Evolutionary conservation across 23 tunicate species (phyloP), one percentile per base, ranked within the genome.

Genomic region (Diplosoma virens): DNA sequence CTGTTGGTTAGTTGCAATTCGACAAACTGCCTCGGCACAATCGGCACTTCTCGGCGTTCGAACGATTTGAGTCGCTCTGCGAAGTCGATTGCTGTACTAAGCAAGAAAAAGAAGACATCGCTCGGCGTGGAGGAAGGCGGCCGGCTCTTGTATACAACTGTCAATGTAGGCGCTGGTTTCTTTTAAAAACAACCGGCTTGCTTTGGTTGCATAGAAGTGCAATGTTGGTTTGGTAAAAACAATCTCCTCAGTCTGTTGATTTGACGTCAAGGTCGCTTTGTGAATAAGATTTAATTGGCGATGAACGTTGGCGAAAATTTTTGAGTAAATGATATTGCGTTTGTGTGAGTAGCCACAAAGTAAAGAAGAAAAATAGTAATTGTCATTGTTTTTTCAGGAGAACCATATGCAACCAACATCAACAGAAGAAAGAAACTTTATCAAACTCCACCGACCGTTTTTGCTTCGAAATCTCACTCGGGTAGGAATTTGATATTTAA

Each of bases 381-480:
- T 24, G 25, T 11, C 20, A 6, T 14, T 58, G 7, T 58, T 68
- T 11, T 68, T 72, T 7, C 23, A 72, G 78, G 78, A 72, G 28
- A 72, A 48, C 34, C 20, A 30, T 37, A 28, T 72, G 61, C 78
- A 72, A 24, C 74, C 83, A 33, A 59, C 79, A 4, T 69, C 88
- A 24, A 50, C 66, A 17, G 77, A 82, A 29, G 96, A 89, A 30
- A 59, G 31, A 46, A 34, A 33, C 17, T 76, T 89, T 33, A 79
- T 89, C 30, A 70, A 80, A 35, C 24, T 30, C 11, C 66, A 47
- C 6, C 65, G 73, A 50, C 67, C 85, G 11, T 89, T 89, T 61
- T 82, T 89, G 25, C 77, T 89, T 36, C 80, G 96, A 28, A 89
- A 89, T 72, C 37, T 89, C 4, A 58, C 67, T 25, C 82, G 73